These are phyloP conservation scores for Drosophila ohnishii DNA, from an alignment of 1,140 invertebrate species.

Conservation along the genomic window DNA sequence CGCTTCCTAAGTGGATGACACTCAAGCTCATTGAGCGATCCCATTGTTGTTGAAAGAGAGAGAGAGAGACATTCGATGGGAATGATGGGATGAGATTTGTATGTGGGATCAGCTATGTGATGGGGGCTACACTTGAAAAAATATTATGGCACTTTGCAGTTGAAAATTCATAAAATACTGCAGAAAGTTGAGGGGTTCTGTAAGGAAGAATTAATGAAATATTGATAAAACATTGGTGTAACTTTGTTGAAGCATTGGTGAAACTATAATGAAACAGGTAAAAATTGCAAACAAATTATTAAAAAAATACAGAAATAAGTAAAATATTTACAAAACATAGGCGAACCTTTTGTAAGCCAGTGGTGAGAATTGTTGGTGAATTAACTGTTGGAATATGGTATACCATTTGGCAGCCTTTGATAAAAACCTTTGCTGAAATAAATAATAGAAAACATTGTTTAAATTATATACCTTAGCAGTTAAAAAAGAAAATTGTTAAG, in stretches of 20 bases:
- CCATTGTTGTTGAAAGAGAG: slow-evolving; percentile 51
- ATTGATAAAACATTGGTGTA: neutral
- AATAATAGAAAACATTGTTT: too few relatives aligned
- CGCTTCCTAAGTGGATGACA: slow-evolving; percentile 81
- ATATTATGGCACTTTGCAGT: neutral
- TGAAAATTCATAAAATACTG: neutral
- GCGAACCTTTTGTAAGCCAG: too few relatives aligned
- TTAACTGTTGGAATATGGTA: neutral
- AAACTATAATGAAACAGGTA: neutral
- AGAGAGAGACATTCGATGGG: slow-evolving; percentile 27
- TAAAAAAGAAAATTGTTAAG: too few relatives aligned
- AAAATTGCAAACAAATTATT: too few relatives aligned
- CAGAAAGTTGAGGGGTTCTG: neutral
- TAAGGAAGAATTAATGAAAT: neutral
- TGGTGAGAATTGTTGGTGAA: neutral
- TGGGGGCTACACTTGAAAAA: slow-evolving; percentile 1
- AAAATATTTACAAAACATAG: too few relatives aligned
- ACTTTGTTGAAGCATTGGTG: neutral
- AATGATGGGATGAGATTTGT: slow-evolving; percentile 26
- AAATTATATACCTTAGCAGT: too few relatives aligned
- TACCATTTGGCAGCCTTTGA: neutral
- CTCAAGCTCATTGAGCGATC: slow-evolving; percentile 78
- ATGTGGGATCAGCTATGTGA: slow-evolving; percentile 15
- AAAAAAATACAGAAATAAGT: neutral
- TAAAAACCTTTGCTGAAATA: too few relatives aligned